Conservation (phyloP, 2,888 invertebrate genomes). For the Coremacera marginata region DNA sequence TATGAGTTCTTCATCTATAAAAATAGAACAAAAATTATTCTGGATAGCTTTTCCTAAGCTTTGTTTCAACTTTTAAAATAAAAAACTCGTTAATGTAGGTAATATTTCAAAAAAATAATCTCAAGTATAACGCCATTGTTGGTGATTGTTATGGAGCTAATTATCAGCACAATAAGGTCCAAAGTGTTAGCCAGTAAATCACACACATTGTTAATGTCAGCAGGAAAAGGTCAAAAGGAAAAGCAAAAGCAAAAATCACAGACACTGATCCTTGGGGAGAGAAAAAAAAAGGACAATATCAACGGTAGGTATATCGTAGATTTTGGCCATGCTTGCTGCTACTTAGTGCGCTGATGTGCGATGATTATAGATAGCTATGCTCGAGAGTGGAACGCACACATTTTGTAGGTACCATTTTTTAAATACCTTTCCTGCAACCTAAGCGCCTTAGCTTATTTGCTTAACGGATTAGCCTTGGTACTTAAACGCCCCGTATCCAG, state of each 20-base stretch:
- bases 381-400: not conserved
- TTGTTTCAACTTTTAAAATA: no score
- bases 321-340: not conserved
- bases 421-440: slow-evolving; percentile 16
- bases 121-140: no score
- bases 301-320: not conserved
- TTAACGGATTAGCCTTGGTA: slow-evolving; percentile 50
- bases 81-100: no score
- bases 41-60: no score
- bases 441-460: slow-evolving; percentile 55
- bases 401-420: not conserved
- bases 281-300: not conserved
- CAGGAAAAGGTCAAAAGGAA: no score
- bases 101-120: no score
- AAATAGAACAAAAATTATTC: no score
- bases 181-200: slow-evolving; percentile 28
- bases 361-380: not conserved
- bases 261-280: not conserved
- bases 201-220: not conserved
- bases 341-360: not conserved
- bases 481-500: slow-evolving; percentile 42
- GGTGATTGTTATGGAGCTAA: no score
- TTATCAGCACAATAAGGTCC: no score
- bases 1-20: no score
- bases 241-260: no score